Evolutionary conservation across 2,113 vertebrate species (phyloP).

Genomic region (Rhipidura dahli): DNA sequence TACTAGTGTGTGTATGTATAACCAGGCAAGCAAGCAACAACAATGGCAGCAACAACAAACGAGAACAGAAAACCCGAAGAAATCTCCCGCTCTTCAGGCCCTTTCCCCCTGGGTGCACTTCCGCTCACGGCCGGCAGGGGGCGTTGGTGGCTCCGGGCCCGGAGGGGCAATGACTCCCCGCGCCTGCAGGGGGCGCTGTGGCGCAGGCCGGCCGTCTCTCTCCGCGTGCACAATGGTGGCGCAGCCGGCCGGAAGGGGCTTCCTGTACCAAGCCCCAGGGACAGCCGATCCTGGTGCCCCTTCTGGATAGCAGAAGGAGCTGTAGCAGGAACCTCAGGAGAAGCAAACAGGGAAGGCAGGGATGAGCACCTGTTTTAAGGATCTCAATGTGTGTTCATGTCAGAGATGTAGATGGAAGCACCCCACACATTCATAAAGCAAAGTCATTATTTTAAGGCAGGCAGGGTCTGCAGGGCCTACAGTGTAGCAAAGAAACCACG

Average conservation of each 20-base stretch:
- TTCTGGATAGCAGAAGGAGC: background rate
- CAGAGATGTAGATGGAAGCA: too few species aligned
- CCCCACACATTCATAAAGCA: too few species aligned
- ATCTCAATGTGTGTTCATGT: too few species aligned
- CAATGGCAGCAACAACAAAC: too few species aligned
- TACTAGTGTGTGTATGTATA: background rate
- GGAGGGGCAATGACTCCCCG: background rate
- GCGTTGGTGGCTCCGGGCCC: too few species aligned
- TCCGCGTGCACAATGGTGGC: accelerated
- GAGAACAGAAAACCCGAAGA: accelerated
- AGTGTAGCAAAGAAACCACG: background rate
- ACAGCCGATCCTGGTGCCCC: background rate
- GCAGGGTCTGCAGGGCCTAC: background rate
- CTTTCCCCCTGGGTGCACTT: accelerated
- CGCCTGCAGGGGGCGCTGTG: background rate
- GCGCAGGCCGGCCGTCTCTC: background rate
- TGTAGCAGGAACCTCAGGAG: background rate
- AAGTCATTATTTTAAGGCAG: too few species aligned
- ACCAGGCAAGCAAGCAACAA: background rate
- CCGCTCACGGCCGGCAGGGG: accelerated
- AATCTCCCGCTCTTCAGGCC: accelerated
- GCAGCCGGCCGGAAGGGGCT: background rate
- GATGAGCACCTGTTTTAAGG: too few species aligned
- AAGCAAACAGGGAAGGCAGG: background rate
- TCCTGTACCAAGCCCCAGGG: background rate